Percentiles rank a stretch among this genome's conserved stretches.
phyloP scores from a whole-genome alignment of 2,888 invertebrate species.

The Leptodirus hochenwartii region DNA sequence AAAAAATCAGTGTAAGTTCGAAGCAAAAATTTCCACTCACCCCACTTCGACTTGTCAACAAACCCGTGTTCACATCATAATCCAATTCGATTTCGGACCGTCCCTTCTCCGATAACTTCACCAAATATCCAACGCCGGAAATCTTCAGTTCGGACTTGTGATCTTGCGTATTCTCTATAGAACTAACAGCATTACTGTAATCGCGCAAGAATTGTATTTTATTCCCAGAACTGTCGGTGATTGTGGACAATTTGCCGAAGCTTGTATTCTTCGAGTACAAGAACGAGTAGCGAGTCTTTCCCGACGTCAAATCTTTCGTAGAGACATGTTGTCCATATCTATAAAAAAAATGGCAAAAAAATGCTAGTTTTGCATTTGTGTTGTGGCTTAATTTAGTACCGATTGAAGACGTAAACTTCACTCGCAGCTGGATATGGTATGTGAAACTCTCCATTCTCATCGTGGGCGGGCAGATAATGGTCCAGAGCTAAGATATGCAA shows the following conservation, averaged over 20 bases:
- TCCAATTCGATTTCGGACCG: slow-evolving; percentile 77
- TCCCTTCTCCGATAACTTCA: slow-evolving; percentile 75
- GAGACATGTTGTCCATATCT: slow-evolving; percentile 91
- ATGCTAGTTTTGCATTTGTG: neutral
- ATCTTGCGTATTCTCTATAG: slow-evolving; percentile 86
- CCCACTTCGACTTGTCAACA: slow-evolving; percentile 69
- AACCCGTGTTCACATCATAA: slow-evolving; percentile 76
- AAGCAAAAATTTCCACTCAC: too few species aligned
- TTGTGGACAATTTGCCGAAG: slow-evolving; percentile 83
- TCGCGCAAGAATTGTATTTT: slow-evolving; percentile 83
- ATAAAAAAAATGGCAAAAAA: neutral
- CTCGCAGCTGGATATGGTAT: slow-evolving; percentile 87
- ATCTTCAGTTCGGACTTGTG: slow-evolving; percentile 84
- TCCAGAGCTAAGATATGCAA: slow-evolving; percentile 69
- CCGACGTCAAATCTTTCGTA: slow-evolving; percentile 89
- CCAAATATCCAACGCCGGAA: slow-evolving; percentile 81
- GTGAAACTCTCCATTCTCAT: slow-evolving; percentile 79
- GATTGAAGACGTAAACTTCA: slow-evolving; percentile 83
- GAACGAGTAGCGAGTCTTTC: slow-evolving; percentile 86
- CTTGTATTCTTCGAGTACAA: slow-evolving; percentile 93
- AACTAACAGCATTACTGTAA: slow-evolving; percentile 82
- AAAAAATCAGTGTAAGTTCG: too few species aligned
- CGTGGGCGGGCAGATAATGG: slow-evolving; percentile 73
- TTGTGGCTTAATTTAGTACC: slow-evolving; percentile 8
- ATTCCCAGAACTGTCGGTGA: slow-evolving; percentile 86